These are phyloP conservation scores for Benitochromis conjunctus DNA, from an alignment of 2,113 vertebrate genomes.

Conservation along the genomic window DNA sequence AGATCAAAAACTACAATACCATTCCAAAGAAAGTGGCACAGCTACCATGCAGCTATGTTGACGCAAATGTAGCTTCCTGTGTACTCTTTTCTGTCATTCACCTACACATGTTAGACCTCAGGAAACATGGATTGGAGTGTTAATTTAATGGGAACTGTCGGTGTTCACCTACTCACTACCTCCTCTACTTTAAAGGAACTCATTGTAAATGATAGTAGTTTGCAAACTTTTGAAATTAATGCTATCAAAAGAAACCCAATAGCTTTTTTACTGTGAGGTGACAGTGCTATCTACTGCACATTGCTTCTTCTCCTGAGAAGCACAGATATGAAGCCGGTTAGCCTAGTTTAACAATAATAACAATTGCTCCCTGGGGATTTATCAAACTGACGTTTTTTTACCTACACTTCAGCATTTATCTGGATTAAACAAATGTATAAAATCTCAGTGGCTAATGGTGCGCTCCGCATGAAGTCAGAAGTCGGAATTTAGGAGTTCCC, in stretches of 20 bases:
- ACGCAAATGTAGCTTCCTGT: not conserved
- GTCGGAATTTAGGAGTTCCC: not conserved
- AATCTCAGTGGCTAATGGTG: not conserved
- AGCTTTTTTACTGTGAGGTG: not conserved
- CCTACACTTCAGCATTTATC: not conserved
- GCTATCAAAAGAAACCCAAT: not conserved
- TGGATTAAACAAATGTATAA: not conserved
- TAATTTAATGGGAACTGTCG: not conserved
- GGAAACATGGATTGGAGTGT: not conserved
- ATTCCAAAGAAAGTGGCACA: not conserved
- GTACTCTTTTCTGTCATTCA: not conserved
- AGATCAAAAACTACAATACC: not conserved
- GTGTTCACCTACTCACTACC: not conserved
- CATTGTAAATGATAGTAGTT: not conserved
- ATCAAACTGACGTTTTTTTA: not conserved
- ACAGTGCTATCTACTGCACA: not conserved
- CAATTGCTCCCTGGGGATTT: not conserved
- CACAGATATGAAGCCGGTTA: not conserved
- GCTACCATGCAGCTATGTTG: not conserved
- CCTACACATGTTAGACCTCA: not conserved
- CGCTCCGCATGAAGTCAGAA: not conserved
- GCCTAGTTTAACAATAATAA: not conserved
- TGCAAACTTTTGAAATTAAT: not conserved
- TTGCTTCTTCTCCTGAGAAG: not conserved
- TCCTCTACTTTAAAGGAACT: not conserved